phyloP scores from a whole-genome alignment of 1,140 invertebrate species.

The Liolophura sinensis region DNA sequence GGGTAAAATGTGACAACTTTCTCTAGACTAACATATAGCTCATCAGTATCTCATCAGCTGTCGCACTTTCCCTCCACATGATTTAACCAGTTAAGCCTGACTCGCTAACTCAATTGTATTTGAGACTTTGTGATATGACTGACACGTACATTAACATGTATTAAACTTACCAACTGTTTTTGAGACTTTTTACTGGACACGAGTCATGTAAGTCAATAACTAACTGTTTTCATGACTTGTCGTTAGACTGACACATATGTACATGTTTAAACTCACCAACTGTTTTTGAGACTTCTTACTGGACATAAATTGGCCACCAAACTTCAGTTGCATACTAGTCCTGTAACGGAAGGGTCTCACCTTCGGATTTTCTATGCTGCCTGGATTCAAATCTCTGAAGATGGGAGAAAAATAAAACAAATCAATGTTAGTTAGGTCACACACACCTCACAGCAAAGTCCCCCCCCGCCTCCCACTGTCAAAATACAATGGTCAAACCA shows the following conservation, averaged over 20 bases:
- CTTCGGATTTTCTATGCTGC: slow-evolving; percentile 11
- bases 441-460: no score
- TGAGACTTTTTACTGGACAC: slow-evolving; percentile 7
- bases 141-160: no score
- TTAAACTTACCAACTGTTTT: slow-evolving; percentile 16
- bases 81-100: no score
- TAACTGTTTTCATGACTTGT: neutral
- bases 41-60: no score
- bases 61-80: no score
- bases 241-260: no score
- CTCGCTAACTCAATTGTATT: no score
- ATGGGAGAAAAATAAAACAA: neutral
- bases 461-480: no score
- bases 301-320: neutral
- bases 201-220: neutral
- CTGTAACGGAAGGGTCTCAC: slow-evolving; percentile 4
- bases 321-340: slow-evolving; percentile 1
- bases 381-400: slow-evolving; percentile 10
- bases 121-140: neutral
- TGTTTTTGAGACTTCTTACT: slow-evolving; percentile 12
- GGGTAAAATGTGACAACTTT: no score
- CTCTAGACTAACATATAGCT: no score
- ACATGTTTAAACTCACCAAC: slow-evolving; percentile 16
- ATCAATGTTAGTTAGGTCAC: no score
- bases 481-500: no score